A percentile compares a stretch with the other conserved stretches of the same genome.
Conservation (phyloP, 2,797 vertebrate species). For the Propithecus deckenii region DNA sequence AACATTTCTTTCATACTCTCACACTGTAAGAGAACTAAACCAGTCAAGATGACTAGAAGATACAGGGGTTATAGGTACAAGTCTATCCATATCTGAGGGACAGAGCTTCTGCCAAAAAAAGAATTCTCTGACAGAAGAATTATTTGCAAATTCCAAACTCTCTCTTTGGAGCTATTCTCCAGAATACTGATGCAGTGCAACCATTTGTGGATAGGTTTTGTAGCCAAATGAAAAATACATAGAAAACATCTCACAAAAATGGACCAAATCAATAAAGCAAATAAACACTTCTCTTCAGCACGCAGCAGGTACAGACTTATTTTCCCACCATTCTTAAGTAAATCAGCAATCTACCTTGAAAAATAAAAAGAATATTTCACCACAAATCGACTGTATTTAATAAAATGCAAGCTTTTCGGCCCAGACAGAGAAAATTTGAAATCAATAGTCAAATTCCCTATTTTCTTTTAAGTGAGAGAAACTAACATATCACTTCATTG, state of each 20-base stretch:
- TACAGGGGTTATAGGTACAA: neutral
- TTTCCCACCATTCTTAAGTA: slow-evolving; percentile 70
- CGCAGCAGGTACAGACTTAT: slow-evolving; percentile 75
- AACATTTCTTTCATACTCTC: neutral
- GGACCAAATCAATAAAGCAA: slow-evolving; percentile 79
- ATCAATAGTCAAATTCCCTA: slow-evolving; percentile 79
- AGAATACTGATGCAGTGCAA: neutral
- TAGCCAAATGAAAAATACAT: slow-evolving; percentile 66
- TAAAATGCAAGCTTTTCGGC: slow-evolving; percentile 70
- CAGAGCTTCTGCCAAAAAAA: neutral
- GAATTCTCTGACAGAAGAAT: neutral
- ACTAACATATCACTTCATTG: slow-evolving; percentile 73
- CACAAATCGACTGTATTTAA: slow-evolving; percentile 68
- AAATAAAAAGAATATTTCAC: slow-evolving; percentile 78
- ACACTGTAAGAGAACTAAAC: neutral
- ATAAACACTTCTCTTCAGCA: slow-evolving; percentile 72
- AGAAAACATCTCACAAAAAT: slow-evolving; percentile 71
- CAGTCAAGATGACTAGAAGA: neutral
- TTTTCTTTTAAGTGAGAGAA: slow-evolving; percentile 71
- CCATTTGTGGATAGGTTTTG: slow-evolving; percentile 42
- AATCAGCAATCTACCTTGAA: slow-evolving; percentile 78
- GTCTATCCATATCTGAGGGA: neutral
- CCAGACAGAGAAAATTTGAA: slow-evolving; percentile 76
- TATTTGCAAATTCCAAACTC: neutral
- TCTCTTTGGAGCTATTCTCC: neutral